A percentile compares a stretch with the other conserved stretches of the same genome.
Conservation (phyloP, 2,888 invertebrate species). For the Thereva unica region DNA sequence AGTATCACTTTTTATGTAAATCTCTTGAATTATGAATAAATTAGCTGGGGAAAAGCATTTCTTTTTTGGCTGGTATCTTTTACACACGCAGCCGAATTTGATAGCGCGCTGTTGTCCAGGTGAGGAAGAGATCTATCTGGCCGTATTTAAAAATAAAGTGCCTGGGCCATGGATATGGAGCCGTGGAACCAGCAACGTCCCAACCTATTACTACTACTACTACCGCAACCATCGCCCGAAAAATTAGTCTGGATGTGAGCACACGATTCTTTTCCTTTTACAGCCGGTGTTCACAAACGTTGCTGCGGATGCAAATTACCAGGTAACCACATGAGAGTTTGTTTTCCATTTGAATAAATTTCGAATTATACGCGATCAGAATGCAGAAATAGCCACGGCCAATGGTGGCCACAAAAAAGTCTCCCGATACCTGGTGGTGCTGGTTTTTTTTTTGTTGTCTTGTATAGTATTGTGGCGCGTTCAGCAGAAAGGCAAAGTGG, state of each 20-base stretch:
- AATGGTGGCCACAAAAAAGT: neutral
- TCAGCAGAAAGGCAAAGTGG: too few species aligned
- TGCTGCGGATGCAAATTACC: conserved; percentile 9
- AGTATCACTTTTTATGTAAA: neutral
- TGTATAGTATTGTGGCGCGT: too few species aligned
- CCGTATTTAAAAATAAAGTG: neutral
- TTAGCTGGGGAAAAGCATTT: neutral
- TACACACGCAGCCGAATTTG: too few species aligned
- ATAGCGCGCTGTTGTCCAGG: too few species aligned
- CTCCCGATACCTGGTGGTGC: too few species aligned
- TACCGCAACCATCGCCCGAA: neutral
- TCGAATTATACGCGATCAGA: conserved; percentile 8
- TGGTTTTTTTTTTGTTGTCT: too few species aligned
- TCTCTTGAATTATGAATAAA: conserved; percentile 18
- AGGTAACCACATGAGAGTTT: conserved; percentile 7
- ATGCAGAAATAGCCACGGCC: conserved; percentile 10
- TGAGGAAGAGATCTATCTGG: too few species aligned
- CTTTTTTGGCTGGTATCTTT: neutral
- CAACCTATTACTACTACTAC: neutral
- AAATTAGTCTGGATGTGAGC: neutral
- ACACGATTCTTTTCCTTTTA: neutral
- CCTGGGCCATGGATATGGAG: too few species aligned
- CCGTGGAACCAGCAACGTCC: neutral
- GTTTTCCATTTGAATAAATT: conserved; percentile 17
- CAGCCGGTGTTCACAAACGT: neutral